These are phyloP conservation scores for Selene dorsalis DNA, from an alignment of 2,797 vertebrate genomes.

Conservation along the genomic window DNA sequence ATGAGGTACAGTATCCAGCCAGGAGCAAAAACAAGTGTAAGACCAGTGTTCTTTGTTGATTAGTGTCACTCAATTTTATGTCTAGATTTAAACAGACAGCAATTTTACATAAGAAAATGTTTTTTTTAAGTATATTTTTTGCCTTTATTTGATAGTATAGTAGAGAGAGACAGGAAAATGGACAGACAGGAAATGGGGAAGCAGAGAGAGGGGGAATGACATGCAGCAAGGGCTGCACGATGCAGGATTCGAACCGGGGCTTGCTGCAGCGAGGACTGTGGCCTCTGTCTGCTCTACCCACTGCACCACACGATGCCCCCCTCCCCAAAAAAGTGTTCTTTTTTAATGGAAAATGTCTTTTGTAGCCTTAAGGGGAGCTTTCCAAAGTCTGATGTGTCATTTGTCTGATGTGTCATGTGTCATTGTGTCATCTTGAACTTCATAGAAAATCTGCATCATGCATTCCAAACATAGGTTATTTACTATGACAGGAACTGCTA, in stretches of 20 bases:
- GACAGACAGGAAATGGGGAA: no score
- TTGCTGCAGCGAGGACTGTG: no score
- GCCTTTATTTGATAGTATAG: no score
- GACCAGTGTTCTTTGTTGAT: not conserved
- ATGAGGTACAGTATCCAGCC: conserved; percentile 87
- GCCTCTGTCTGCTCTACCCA: no score
- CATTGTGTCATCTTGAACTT: not conserved
- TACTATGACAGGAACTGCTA: not conserved
- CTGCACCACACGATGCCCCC: no score
- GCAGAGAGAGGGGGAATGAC: no score
- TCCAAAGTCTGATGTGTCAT: conserved; percentile 12
- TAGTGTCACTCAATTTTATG: not conserved
- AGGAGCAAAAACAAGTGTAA: not conserved
- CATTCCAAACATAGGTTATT: conserved; percentile 13
- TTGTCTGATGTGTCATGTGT: not conserved
- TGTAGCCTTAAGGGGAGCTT: not conserved
- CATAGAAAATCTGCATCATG: not conserved
- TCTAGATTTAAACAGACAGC: not conserved
- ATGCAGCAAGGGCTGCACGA: no score
- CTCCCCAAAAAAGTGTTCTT: no score
- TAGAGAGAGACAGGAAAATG: no score
- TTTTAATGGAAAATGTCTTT: not conserved
- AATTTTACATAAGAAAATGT: conserved; percentile 1
- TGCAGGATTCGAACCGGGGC: no score
- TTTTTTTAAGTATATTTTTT: no score